Percentiles rank a stretch among this genome's conserved stretches.
phyloP scores from a whole-genome alignment of 2,797 vertebrate species.

The Aldrovandia affinis region DNA sequence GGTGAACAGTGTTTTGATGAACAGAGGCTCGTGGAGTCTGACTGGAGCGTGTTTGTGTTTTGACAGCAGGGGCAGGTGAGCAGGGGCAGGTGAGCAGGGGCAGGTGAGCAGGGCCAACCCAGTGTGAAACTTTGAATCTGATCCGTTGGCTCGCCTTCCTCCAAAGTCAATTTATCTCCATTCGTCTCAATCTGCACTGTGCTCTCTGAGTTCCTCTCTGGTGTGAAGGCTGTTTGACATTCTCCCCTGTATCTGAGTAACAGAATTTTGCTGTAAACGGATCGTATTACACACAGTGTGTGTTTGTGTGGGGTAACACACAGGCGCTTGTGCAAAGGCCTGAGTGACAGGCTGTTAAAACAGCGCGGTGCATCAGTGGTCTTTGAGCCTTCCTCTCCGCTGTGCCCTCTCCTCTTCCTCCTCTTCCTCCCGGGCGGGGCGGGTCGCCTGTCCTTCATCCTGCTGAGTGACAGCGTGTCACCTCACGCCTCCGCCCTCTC shows the following conservation, averaged over 20 bases:
- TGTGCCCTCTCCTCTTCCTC: not conserved
- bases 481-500: constrained; percentile 42
- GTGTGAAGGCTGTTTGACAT: not conserved
- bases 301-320: not conserved
- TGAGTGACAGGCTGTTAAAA: not conserved
- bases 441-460: constrained; percentile 27
- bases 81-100: not conserved
- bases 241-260: not conserved
- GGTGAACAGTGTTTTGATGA: not conserved
- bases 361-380: not conserved
- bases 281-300: too few relatives aligned
- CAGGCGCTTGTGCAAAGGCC: not conserved
- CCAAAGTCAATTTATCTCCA: not conserved
- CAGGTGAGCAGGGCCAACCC: not conserved
- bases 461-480: constrained; percentile 51
- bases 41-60: not conserved
- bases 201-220: not conserved
- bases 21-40: not conserved
- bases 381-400: not conserved
- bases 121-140: not conserved
- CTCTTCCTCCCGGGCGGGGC: constrained; percentile 31
- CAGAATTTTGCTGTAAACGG: not conserved
- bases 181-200: not conserved
- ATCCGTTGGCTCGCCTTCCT: constrained; percentile 2
- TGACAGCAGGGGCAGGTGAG: not conserved